Percentiles rank a stretch among this genome's conserved stretches.
phyloP scores from a whole-genome alignment of 1,140 invertebrate genomes.

The Ephestia elutella region DNA sequence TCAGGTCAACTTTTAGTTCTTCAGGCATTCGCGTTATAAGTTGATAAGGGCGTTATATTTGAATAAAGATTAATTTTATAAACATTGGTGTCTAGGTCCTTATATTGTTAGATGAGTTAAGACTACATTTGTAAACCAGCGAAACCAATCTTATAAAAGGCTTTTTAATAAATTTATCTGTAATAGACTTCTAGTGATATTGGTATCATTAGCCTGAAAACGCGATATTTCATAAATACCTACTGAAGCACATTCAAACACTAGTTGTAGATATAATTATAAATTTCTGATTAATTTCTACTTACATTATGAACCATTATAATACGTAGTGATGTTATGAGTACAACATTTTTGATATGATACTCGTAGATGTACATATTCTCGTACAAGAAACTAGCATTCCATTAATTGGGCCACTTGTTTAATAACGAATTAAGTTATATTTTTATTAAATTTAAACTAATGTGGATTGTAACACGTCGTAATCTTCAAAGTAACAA shows the following conservation, averaged over 20 bases:
- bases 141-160: no score
- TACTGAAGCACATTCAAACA: neutral
- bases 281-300: neutral
- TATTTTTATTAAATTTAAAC: neutral
- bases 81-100: no score
- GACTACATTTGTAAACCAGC: no score
- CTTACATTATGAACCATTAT: neutral
- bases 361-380: no score
- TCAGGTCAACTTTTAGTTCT: no score
- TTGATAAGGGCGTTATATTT: no score
- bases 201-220: no score
- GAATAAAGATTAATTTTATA: no score
- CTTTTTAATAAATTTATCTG: no score
- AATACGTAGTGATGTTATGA: neutral
- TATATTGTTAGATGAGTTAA: no score
- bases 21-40: no score
- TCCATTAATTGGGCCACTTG: neutral
- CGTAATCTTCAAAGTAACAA: neutral
- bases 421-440: neutral
- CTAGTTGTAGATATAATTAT: neutral
- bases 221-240: neutral
- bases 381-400: neutral
- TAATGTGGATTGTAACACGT: neutral
- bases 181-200: no score
- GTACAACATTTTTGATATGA: constrained; percentile 1